These are phyloP conservation scores for Lasioglossum malachurum DNA, from an alignment of 2,888 invertebrate genomes.

Conservation along the genomic window DNA sequence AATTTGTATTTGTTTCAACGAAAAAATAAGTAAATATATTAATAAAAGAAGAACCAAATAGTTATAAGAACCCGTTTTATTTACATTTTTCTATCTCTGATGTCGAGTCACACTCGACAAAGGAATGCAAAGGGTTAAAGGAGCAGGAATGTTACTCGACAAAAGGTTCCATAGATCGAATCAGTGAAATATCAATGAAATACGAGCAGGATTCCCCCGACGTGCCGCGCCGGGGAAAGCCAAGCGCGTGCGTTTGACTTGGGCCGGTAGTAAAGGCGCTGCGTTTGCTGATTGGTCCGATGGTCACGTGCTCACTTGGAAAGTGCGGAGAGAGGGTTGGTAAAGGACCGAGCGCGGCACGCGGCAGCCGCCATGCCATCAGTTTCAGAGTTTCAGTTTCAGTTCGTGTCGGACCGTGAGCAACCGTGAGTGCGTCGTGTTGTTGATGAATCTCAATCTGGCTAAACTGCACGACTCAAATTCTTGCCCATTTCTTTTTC, in stretches of 20 bases:
- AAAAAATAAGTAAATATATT: too few relatives aligned
- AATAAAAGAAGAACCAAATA: too few relatives aligned
- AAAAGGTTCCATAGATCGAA: too few relatives aligned
- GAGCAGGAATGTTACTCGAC: too few relatives aligned
- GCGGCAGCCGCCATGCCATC: not conserved
- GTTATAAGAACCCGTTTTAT: too few relatives aligned
- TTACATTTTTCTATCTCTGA: too few relatives aligned
- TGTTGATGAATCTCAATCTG: conserved; percentile 38
- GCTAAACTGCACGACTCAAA: not conserved
- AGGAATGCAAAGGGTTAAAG: not conserved
- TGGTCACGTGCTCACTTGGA: conserved; percentile 40
- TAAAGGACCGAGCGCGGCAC: not conserved
- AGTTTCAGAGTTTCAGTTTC: too few relatives aligned
- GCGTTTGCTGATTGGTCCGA: conserved; percentile 8
- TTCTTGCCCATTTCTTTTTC: not conserved
- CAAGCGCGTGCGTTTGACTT: not conserved
- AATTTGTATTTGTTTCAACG: too few relatives aligned
- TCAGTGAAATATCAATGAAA: not conserved
- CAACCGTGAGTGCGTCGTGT: not conserved
- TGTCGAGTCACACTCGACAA: not conserved
- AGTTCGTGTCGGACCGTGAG: conserved; percentile 39
- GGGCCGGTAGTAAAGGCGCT: not conserved
- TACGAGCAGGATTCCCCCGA: conserved; percentile 17
- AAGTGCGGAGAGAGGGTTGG: not conserved
- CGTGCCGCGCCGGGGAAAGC: not conserved